Base-by-base conservation (phyloP, 2,113 vertebrate genomes). In the Ciconia boyciana region DNA sequence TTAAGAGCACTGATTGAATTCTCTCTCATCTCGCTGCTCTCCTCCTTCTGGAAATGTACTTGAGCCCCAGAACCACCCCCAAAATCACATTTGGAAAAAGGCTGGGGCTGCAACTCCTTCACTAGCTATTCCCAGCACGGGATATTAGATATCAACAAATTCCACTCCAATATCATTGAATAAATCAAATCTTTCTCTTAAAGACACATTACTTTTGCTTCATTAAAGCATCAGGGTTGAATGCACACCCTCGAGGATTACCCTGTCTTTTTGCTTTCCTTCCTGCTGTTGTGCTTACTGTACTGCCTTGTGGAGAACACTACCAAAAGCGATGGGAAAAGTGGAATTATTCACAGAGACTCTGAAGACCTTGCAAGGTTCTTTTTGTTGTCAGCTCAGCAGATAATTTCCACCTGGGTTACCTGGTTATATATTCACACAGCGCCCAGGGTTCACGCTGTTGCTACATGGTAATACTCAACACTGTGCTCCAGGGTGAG, bases 171-270 rank as follows among this genome's bases (percentile, higher is more conserved):
- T 51, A 94, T 66, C 51, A 86, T 44, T 22, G 32, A 96, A 95
- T 64, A 95, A 96, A 96, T 87, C 76, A 88, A 83, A 89, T 90
- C 36, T 91, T 95, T 82, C 82, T 95, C 93, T 77, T 80, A 39
- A 77, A 89, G 72, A 87, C 48, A 81, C 64, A 92, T 92, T 52
- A 61, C 62, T 94, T 89, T 51, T 87, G 61, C 81, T 95, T 95
- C 60, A 82, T 94, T 93, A 86, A 82, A 96, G 82, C 7, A 4
- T 57, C 54, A 41, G 48, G 58, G 28, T 16, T 84, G 48, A 13
- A 43, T 4, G 29, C 9, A 34, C 9, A 7, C 78, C 55, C 64
- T 57, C 16, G 60, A 91, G 88, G 80, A 32, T 0, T 46, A 20
- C 58, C 74, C 43, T 88, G 51, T 34, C 64, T 91, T 87, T 93